Percentiles rank a stretch among this genome's conserved stretches.
phyloP scores from a whole-genome alignment of 2,888 invertebrate species.

The Archips xylosteana region DNA sequence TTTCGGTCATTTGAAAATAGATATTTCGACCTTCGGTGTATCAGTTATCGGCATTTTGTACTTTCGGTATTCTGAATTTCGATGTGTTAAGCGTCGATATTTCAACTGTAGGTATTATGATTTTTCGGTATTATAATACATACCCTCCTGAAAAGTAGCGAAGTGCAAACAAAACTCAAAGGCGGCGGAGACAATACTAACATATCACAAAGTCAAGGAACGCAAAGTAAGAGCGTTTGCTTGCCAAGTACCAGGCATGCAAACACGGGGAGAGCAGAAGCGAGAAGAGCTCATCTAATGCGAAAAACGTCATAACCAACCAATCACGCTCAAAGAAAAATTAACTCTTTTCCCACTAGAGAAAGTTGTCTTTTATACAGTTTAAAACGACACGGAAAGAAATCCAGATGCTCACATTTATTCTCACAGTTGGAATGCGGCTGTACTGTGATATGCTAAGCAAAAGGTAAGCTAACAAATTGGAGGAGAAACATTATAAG shows the following conservation, averaged over 20 bases:
- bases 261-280: slow-evolving; percentile 72
- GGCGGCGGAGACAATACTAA: slow-evolving; percentile 72
- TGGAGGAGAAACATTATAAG: slow-evolving; percentile 65
- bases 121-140: too few relatives aligned
- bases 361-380: slow-evolving; percentile 40
- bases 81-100: too few relatives aligned
- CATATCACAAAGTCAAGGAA: slow-evolving; percentile 72
- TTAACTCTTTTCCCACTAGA: slow-evolving; percentile 29
- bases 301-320: slow-evolving; percentile 8
- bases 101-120: too few relatives aligned
- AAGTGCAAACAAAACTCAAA: slow-evolving; percentile 71
- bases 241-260: slow-evolving; percentile 76
- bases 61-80: too few relatives aligned
- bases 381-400: slow-evolving; percentile 48
- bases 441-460: slow-evolving; percentile 79
- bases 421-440: slow-evolving; percentile 72
- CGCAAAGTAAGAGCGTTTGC: slow-evolving; percentile 78
- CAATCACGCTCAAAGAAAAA: slow-evolving; percentile 26
- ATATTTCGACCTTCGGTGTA: too few relatives aligned
- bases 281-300: slow-evolving; percentile 51
- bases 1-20: too few relatives aligned
- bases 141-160: slow-evolving; percentile 61
- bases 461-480: slow-evolving; percentile 81
- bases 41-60: too few relatives aligned
- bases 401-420: slow-evolving; percentile 73